Evolutionary conservation across 2,113 vertebrate species (phyloP).

Genomic region (Mungos mungo): DNA sequence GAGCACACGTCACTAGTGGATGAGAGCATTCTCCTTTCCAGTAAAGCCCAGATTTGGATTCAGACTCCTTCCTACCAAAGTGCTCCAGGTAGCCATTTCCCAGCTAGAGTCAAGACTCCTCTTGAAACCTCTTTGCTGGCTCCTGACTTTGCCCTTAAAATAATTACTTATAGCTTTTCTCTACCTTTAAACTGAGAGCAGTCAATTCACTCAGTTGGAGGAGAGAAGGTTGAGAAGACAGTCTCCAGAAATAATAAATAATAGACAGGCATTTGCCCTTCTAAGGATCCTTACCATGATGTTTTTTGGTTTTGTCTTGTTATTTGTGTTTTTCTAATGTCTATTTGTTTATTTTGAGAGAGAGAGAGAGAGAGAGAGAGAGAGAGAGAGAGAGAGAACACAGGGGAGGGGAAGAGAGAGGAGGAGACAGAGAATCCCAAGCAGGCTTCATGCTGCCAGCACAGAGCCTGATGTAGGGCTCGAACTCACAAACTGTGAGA

Average conservation of each 20-base stretch:
- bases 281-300: not conserved
- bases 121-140: conserved; percentile 32
- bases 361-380: too few species aligned
- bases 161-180: conserved; percentile 4
- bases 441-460: too few species aligned
- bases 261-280: not conserved
- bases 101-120: not conserved
- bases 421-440: too few species aligned
- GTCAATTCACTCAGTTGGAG: not conserved
- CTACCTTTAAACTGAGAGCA: not conserved
- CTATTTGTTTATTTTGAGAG: too few species aligned
- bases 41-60: conserved; percentile 17
- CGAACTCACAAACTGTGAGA: too few species aligned
- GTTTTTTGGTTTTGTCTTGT: not conserved
- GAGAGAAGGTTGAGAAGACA: conserved; percentile 13
- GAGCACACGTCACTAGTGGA: not conserved
- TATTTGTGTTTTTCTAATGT: conserved; percentile 6
- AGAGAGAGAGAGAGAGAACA: too few species aligned
- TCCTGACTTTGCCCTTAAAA: conserved; percentile 32
- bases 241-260: conserved; percentile 54
- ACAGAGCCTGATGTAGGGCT: too few species aligned
- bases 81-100: not conserved
- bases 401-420: too few species aligned
- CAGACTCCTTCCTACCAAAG: conserved; percentile 3
- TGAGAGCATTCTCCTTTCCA: not conserved